A percentile compares a stretch with the other conserved stretches of the same genome.
phyloP scores from a whole-genome alignment of 92 coral and sea anemone genomes.

The Palythoa grandis region DNA sequence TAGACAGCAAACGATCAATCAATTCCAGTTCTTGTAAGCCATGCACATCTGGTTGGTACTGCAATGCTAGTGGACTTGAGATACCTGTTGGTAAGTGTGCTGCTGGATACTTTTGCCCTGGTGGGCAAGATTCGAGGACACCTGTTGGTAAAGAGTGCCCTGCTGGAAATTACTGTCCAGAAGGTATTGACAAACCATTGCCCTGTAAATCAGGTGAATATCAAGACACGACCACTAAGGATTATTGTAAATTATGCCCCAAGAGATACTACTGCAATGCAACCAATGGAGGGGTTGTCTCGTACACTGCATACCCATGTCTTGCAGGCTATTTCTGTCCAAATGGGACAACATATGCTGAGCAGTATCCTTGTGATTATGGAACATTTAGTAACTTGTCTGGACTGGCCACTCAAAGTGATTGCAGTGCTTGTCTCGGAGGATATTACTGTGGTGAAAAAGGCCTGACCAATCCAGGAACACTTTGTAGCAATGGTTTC shows the following conservation, averaged over 20 bases:
- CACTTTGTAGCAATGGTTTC: slow-evolving; percentile 86
- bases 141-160: slow-evolving; percentile 86
- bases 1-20: slow-evolving; percentile 77
- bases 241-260: slow-evolving; percentile 82
- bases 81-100: slow-evolving; percentile 85
- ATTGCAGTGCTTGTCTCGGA: slow-evolving; percentile 85
- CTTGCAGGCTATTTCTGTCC: slow-evolving; percentile 92
- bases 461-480: slow-evolving; percentile 81
- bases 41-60: slow-evolving; percentile 84
- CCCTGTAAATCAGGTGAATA: slow-evolving; percentile 88
- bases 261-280: slow-evolving; percentile 94
- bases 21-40: slow-evolving; percentile 72
- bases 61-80: slow-evolving; percentile 86
- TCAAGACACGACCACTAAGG: slow-evolving; percentile 71
- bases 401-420: slow-evolving; percentile 83
- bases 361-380: slow-evolving; percentile 80
- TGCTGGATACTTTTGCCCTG: slow-evolving; percentile 91
- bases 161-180: slow-evolving; percentile 72
- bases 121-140: slow-evolving; percentile 81
- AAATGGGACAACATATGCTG: slow-evolving; percentile 83
- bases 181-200: slow-evolving; percentile 75
- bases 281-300: slow-evolving; percentile 78
- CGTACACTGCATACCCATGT: slow-evolving; percentile 68
- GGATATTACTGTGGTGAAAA: slow-evolving; percentile 90
- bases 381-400: slow-evolving; percentile 91